Base-by-base conservation (phyloP, 1,140 invertebrate genomes). In the Drosophila ananassae region DNA sequence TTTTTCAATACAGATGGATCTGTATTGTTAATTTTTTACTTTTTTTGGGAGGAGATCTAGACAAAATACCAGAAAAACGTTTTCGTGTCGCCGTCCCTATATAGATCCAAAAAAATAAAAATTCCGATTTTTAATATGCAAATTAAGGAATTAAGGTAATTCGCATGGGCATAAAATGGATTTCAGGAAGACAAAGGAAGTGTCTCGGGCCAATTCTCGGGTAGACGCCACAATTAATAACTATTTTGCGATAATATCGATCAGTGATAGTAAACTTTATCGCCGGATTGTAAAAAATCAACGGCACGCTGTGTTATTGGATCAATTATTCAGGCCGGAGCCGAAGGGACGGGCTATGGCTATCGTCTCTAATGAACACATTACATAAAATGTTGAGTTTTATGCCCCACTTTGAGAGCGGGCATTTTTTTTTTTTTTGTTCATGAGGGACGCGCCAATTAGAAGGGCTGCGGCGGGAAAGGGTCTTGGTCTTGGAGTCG, bases 231-330 rank as follows among this genome's bases (percentile, higher is more conserved):
- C 80, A 83, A 87, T 87, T 89, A 87, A 83, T 87, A 87, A 87
- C 67, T 79, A 89, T 83, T 87, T 87, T 69, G 83, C 82, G 75
- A 89, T 87, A 89, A 83, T 87, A 89, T 87, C 83, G 67, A 83
- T 75, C 62, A 52, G 63, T 53, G 82, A 87, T 87, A 79, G 75
- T 87, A 78, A 85, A 76, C 53, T 85, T 85, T 85, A 85, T 82
- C 79, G 82, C 47, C 32, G 50, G 82, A 82, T 87, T 87, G 74
- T 85, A 85, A 85, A 69, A 85, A 87, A 89, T 87, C 82, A 83
- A 89, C 79, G 59, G 56, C 82, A 79, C 58, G 83, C 82, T 83
- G 82, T 68, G 83, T 89, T 87, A 87, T 89, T 89, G 75, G 83
- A 75, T 83, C 82, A 87, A 87, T 87, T 87, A 89, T 87, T 82